Conservation (phyloP, 2,113 vertebrate genomes). For the Tinamus guttatus region DNA sequence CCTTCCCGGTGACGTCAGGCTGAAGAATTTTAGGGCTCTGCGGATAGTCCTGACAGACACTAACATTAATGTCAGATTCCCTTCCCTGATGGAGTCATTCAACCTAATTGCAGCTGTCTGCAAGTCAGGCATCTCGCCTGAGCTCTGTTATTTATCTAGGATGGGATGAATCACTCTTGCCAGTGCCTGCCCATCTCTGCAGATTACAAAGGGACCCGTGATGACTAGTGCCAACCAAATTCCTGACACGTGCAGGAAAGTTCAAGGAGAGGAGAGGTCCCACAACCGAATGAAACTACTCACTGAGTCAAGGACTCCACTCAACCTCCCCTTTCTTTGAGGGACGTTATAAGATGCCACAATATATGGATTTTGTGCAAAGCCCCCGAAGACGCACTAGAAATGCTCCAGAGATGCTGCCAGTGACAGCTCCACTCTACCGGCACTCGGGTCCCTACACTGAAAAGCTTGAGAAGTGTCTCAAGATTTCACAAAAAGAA, state of each 20-base stretch:
- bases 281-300: not conserved
- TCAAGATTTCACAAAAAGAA: not conserved
- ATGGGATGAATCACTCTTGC: not conserved
- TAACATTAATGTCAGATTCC: slow-evolving; percentile 25
- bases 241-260: not conserved
- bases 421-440: not conserved
- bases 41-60: not conserved
- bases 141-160: not conserved
- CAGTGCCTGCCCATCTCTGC: slow-evolving; percentile 6
- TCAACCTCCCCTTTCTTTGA: not conserved
- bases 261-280: slow-evolving; percentile 21
- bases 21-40: not conserved
- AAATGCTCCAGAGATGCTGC: slow-evolving; percentile 15
- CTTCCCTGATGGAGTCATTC: not conserved
- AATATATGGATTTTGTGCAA: not conserved
- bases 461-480: not conserved
- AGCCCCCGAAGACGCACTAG: slow-evolving; percentile 52
- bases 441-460: not conserved
- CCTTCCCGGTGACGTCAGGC: not conserved
- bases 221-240: not conserved
- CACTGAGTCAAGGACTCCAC: not conserved
- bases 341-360: slow-evolving; percentile 2
- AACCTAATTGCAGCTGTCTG: slow-evolving; percentile 38
- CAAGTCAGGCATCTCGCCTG: not conserved
- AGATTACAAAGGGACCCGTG: not conserved